A percentile compares a stretch with the other conserved stretches of the same genome.
Conservation (phyloP, 2,888 invertebrate species). For the Acleris laterana region DNA sequence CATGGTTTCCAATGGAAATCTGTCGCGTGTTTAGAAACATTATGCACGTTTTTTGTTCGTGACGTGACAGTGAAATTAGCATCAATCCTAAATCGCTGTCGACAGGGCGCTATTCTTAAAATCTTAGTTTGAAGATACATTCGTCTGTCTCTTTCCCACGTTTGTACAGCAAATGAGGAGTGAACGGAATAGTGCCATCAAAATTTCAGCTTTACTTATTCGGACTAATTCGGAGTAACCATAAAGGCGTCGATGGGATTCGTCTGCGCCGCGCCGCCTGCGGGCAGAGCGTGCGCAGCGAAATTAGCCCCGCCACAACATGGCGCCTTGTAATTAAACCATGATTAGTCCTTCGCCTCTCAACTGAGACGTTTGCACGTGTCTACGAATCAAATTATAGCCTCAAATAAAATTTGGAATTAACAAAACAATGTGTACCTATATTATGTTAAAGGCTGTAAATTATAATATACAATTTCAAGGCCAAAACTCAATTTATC, state of each 20-base stretch:
- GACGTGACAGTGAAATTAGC: conserved; percentile 32
- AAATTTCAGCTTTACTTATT: too few relatives aligned
- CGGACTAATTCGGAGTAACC: background rate
- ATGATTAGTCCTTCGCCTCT: conserved; percentile 39
- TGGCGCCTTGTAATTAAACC: conserved; percentile 39
- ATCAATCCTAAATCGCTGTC: conserved; percentile 22
- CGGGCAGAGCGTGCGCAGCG: conserved; percentile 50
- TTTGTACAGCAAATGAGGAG: too few relatives aligned
- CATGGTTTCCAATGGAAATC: background rate
- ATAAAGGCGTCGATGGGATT: conserved; percentile 15
- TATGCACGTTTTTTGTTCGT: conserved; percentile 19
- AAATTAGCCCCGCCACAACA: conserved; percentile 37
- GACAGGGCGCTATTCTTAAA: conserved; percentile 5
- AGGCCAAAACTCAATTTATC: too few relatives aligned
- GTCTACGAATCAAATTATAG: conserved; percentile 14
- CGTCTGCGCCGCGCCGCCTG: conserved; percentile 39
- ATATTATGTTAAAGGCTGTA: too few relatives aligned
- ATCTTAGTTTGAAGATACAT: too few relatives aligned
- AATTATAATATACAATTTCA: too few relatives aligned
- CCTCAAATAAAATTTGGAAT: background rate
- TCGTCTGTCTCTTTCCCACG: too few relatives aligned
- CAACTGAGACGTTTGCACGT: background rate
- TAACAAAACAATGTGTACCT: background rate
- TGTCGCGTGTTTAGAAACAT: conserved; percentile 23
- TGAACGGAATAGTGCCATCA: too few relatives aligned